A percentile compares a stretch with the other conserved stretches of the same genome.
Evolutionary conservation across 1,140 invertebrate genomes (phyloP).

Genomic region (Ceratina australensis): DNA sequence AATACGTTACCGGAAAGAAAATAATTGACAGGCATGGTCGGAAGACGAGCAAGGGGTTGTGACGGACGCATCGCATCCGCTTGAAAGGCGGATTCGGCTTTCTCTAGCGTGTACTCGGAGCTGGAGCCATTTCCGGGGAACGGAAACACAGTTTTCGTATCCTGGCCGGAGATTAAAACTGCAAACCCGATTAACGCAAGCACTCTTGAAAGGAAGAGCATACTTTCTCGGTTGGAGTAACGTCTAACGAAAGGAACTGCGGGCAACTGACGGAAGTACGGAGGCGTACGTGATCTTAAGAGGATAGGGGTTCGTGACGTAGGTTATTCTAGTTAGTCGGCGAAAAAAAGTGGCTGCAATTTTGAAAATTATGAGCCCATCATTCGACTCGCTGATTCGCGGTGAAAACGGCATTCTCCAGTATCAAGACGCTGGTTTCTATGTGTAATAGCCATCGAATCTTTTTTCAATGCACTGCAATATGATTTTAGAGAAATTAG

Average conservation of each 20-base stretch:
- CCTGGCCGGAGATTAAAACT: constrained; percentile 37
- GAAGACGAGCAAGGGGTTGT: constrained; percentile 24
- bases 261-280: constrained; percentile 13
- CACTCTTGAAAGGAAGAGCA: constrained; percentile 3
- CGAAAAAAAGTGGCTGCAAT: constrained; percentile 56
- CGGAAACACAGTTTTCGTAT: constrained; percentile 30
- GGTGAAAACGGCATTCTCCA: not conserved
- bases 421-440: not conserved
- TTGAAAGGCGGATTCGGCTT: constrained; percentile 50
- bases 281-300: constrained; percentile 28
- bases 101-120: constrained; percentile 5
- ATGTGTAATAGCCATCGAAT: constrained; percentile 19
- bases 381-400: constrained; percentile 70
- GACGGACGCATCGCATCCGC: constrained; percentile 45
- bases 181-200: constrained; percentile 18
- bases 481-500: not conserved
- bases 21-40: constrained; percentile 58
- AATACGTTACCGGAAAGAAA: constrained; percentile 64
- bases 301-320: constrained; percentile 37
- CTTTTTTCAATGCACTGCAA: not conserved
- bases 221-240: not conserved
- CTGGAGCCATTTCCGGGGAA: constrained; percentile 41
- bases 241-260: not conserved
- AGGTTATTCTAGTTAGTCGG: constrained; percentile 38
- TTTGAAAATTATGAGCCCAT: constrained; percentile 56